Base-by-base conservation (phyloP, 2,888 invertebrate genomes). In the Drosophila mercatorum region DNA sequence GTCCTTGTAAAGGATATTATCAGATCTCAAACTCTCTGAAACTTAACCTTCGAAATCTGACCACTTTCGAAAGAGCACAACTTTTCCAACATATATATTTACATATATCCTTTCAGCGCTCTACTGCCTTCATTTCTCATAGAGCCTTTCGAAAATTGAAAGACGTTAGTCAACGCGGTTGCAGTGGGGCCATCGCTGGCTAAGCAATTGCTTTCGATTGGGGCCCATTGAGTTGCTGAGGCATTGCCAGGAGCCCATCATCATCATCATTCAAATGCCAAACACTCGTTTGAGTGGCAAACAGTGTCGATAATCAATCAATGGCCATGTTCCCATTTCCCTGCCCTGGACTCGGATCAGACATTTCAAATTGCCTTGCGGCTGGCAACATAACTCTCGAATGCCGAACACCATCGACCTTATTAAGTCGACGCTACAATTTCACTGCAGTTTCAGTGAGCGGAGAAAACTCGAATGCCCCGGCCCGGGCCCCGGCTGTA, bases 261-360 rank as follows among this genome's bases (percentile, higher is more conserved):
- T 76, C 70, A 71, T 76, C 57, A 76, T 76, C 57, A 62, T 74
- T 74, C 65, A 65, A 47, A 67, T 70, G 57, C 40, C 34, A 41
- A 66, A 46, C 31, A 66, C 41, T 61, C 22, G 59, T 41, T 73
- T 44, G 71, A 86, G 88, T 87, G 89, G 62, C 64, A 72, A 89
- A 80, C 80, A 68, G 69, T 82, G 88, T 87, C 69, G 75, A 78
- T 78, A 85, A 89, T 85, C 89, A 89, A 85, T 85, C 89, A 82
- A 67, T 60, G 72, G 47, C 67, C 67, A 36, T 67, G 57, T 65
- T 63, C 47, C 44, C 57, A 26, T 61, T 31, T 64, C 56, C 22
- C 43, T 61, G 49, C 14, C 34, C 34, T 11, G 22, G 28, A 43
- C 34, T 17, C 12, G 10, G 26, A 43, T 17, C 36, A 46, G 41